Percentiles rank a stretch among this genome's conserved stretches.
Evolutionary conservation across 2,113 vertebrate species (phyloP).

Genomic region (Trinectes maculatus): DNA sequence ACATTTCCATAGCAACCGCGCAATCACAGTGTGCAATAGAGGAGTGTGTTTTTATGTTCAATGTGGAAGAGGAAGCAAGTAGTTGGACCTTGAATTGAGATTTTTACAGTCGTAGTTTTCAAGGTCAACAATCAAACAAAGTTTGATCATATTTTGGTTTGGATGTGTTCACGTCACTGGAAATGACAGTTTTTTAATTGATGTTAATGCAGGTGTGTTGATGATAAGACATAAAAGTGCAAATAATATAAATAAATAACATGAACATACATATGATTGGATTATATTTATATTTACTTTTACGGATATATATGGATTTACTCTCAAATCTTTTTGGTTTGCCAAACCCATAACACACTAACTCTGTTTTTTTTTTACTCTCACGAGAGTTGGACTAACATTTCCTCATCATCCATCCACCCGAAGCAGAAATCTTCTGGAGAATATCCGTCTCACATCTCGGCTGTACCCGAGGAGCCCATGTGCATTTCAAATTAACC

Average conservation of each 20-base stretch:
- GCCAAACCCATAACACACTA: constrained; percentile 1
- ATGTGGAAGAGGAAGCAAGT: not conserved
- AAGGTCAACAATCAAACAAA: not conserved
- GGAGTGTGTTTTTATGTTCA: not conserved
- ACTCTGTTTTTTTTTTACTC: constrained; percentile 15
- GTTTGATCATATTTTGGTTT: not conserved
- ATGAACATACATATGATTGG: not conserved
- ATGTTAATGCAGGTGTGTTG: too few relatives aligned
- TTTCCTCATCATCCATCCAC: constrained; percentile 26
- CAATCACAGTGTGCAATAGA: not conserved
- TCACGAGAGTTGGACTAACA: constrained; percentile 30
- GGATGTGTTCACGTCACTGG: not conserved
- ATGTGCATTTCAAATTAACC: constrained; percentile 52
- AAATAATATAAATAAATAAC: not conserved
- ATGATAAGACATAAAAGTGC: not conserved
- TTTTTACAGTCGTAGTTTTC: not conserved
- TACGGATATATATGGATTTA: not conserved
- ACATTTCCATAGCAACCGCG: constrained; percentile 6
- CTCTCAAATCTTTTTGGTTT: not conserved
- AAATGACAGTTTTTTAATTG: not conserved
- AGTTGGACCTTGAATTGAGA: constrained; percentile 5
- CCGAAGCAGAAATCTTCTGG: constrained; percentile 26
- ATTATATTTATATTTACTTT: not conserved
- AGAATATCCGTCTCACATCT: constrained; percentile 45
- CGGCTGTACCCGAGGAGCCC: not conserved